Evolutionary conservation across 2,888 invertebrate species (phyloP).

Genomic region (Cephus rjabovi): DNA sequence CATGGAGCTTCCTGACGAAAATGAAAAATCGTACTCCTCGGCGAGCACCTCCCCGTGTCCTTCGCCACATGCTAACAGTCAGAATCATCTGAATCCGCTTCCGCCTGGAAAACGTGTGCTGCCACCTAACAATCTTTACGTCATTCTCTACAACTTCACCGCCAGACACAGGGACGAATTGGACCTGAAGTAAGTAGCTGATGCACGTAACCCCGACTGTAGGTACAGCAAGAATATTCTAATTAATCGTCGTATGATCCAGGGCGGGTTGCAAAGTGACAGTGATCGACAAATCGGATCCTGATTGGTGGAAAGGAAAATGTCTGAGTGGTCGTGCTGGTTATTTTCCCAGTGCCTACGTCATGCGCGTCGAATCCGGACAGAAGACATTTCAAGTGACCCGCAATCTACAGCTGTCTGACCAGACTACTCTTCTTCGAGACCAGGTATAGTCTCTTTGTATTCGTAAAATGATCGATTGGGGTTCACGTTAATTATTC

Average conservation of each 20-base stretch:
- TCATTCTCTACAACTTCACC: conserved; percentile 95
- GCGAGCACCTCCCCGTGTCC: conserved; percentile 95
- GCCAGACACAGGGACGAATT: conserved; percentile 94
- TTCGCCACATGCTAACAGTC: conserved; percentile 75
- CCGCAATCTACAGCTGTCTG: conserved; percentile 86
- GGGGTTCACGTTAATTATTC: background rate
- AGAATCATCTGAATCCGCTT: conserved; percentile 55
- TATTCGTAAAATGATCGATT: background rate
- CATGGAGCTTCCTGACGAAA: conserved; percentile 90
- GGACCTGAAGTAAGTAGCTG: conserved; percentile 80
- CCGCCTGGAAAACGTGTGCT: conserved; percentile 66
- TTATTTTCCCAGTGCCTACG: conserved; percentile 95
- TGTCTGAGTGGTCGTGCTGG: conserved; percentile 88
- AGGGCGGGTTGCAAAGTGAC: conserved; percentile 76
- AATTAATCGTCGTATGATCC: background rate
- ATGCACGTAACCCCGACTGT: background rate
- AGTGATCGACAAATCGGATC: conserved; percentile 93
- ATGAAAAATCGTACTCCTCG: conserved; percentile 90
- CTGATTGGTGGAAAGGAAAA: conserved; percentile 98
- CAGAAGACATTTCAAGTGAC: conserved; percentile 92
- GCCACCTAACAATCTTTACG: conserved; percentile 91
- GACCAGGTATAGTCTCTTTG: conserved; percentile 50
- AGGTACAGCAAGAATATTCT: background rate
- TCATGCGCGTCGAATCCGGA: conserved; percentile 89
- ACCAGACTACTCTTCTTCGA: conserved; percentile 65